Conservation (phyloP, 2,797 vertebrate genomes). For the Hybognathus amarus region DNA sequence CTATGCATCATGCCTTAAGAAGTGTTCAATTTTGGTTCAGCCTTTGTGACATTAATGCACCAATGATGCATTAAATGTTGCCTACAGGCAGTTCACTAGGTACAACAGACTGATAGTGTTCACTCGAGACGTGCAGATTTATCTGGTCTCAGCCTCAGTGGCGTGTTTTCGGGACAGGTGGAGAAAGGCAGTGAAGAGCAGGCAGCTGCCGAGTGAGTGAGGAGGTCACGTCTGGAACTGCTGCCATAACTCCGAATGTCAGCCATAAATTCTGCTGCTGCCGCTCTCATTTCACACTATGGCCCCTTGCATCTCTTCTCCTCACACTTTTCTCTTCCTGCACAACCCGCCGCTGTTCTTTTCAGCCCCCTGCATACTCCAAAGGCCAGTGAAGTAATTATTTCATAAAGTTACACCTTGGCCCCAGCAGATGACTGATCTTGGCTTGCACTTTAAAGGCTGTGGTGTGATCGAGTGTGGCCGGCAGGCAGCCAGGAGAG, state of each 20-base stretch:
- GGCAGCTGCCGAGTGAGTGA: constrained; percentile 42
- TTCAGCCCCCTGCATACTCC: constrained; percentile 71
- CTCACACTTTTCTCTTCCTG: constrained; percentile 35
- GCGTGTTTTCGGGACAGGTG: constrained; percentile 79
- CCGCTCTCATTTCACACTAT: constrained; percentile 75
- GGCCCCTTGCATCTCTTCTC: constrained; percentile 33
- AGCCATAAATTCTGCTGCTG: constrained; percentile 78
- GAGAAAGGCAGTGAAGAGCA: constrained; percentile 37
- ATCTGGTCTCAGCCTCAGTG: constrained; percentile 74
- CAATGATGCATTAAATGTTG: background rate
- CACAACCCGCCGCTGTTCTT: constrained; percentile 70
- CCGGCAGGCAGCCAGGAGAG: constrained; percentile 65
- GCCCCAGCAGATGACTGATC: constrained; percentile 66
- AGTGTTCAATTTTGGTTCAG: background rate
- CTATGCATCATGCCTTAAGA: background rate
- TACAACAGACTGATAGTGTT: constrained; percentile 30
- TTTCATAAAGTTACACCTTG: constrained; percentile 78
- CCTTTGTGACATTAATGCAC: background rate
- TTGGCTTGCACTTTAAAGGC: constrained; percentile 73
- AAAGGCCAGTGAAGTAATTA: constrained; percentile 75
- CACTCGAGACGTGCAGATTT: constrained; percentile 79
- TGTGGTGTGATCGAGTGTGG: constrained; percentile 66
- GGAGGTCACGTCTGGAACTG: constrained; percentile 75
- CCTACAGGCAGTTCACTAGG: background rate
- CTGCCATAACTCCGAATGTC: constrained; percentile 80